Evolutionary conservation across 2,113 vertebrate species (phyloP), one percentile per base, ranked within the genome.

Genomic region (Cyanoramphus novaezelandiae): DNA sequence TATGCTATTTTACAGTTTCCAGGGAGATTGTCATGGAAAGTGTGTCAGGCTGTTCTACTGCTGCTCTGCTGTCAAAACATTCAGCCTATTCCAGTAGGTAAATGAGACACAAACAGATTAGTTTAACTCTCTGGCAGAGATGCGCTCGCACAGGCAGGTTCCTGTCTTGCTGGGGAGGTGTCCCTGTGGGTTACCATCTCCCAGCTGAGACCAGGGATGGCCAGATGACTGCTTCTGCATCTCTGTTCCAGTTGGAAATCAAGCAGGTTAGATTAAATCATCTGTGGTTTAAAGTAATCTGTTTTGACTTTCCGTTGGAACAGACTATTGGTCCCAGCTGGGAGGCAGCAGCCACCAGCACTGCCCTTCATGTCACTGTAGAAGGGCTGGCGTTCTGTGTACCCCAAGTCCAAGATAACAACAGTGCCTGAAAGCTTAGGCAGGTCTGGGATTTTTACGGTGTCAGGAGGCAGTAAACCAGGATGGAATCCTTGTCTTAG

Each of bases 181-280:
- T 86, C 81, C 72, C 86, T 76, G 57, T 83, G 91, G 81, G 62
- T 92, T 92, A 70, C 91, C 52, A 13, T 92, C 21, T 89, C 91
- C 89, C 95, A 89, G 91, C 94, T 95, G 96, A 94, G 89, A 29
- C 89, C 70, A 41, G 57, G 57, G 60, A 64, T 95, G 77, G 77
- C 91, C 89, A 87, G 86, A 91, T 87, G 86, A 93, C 95, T 92
- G 89, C 81, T 89, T 60, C 84, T 87, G 84, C 7, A 2, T 92
- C 83, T 96, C 65, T 91, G 65, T 76, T 95, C 65, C 81, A 81
- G 65, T 89, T 47, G 55, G 53, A 84, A 95, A 93, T 68, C 93
- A 93, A 91, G 68, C 93, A 93, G 93, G 89, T 87, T 95, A 92
- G 96, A 96, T 97, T 95, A 96, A 94, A 91, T 92, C 9, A 74